phyloP scores from a whole-genome alignment of 2,888 invertebrate genomes.

The Drosophila paracracens region DNA sequence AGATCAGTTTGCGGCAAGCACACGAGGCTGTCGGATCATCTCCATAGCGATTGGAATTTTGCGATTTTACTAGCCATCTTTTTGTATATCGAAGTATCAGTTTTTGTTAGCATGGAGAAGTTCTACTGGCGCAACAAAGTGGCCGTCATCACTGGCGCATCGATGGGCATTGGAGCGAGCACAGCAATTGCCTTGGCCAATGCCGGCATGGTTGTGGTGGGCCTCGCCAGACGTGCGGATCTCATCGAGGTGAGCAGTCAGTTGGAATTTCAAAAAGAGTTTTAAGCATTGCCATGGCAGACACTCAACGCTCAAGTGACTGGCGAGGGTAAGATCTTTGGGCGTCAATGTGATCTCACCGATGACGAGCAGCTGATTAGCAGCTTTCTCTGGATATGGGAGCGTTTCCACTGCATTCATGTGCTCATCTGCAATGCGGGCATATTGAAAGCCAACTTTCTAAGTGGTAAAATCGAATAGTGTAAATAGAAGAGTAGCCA shows the following conservation, averaged over 20 bases:
- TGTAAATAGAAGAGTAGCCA: neutral
- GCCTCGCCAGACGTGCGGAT: slow-evolving; percentile 86
- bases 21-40: slow-evolving; percentile 66
- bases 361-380: slow-evolving; percentile 78
- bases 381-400: slow-evolving; percentile 81
- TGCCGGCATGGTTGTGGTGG: slow-evolving; percentile 86
- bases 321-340: slow-evolving; percentile 82
- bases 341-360: slow-evolving; percentile 83
- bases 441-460: slow-evolving; percentile 82
- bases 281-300: slow-evolving; percentile 53
- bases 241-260: slow-evolving; percentile 84
- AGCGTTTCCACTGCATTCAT: slow-evolving; percentile 79
- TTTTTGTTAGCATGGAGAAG: slow-evolving; percentile 34
- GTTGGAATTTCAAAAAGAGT: neutral
- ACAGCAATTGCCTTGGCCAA: slow-evolving; percentile 84
- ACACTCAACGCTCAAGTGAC: slow-evolving; percentile 75
- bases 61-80: neutral
- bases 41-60: neutral
- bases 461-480: slow-evolving; percentile 66
- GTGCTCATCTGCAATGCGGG: slow-evolving; percentile 85
- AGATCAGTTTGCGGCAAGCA: slow-evolving; percentile 64
- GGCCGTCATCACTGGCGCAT: slow-evolving; percentile 85
- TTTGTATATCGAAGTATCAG: neutral
- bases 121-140: slow-evolving; percentile 82
- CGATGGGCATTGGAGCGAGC: slow-evolving; percentile 85